A percentile compares a stretch with the other conserved stretches of the same genome.
Conservation (phyloP, 2,888 invertebrate species). For the Entomobrya multifasciata region DNA sequence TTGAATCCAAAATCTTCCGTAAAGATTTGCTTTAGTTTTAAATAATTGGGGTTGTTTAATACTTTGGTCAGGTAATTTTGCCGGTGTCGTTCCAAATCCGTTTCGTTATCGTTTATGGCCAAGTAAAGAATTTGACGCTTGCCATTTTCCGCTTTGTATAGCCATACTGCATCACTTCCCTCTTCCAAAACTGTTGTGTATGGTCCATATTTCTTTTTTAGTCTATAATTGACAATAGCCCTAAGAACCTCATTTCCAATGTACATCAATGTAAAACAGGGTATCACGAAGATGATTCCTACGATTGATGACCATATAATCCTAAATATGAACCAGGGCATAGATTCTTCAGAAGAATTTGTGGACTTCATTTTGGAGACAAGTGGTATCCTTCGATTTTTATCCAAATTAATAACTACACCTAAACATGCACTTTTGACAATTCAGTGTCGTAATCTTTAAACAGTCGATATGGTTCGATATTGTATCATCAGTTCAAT, state of each 20-base stretch:
- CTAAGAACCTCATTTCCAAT: slow-evolving; percentile 48
- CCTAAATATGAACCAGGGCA: slow-evolving; percentile 35
- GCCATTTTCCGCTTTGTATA: slow-evolving; percentile 61
- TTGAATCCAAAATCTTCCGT: slow-evolving; percentile 68
- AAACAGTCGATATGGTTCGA: too few relatives aligned
- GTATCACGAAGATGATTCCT: slow-evolving; percentile 44
- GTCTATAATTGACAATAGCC: slow-evolving; percentile 35
- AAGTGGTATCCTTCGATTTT: too few relatives aligned
- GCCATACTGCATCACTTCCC: slow-evolving; percentile 56
- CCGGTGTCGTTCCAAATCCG: slow-evolving; percentile 69
- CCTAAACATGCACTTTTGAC: too few relatives aligned
- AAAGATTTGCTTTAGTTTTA: slow-evolving; percentile 75
- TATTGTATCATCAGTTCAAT: too few relatives aligned
- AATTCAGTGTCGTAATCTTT: too few relatives aligned
- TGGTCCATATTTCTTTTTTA: slow-evolving; percentile 46
- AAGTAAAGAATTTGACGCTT: slow-evolving; percentile 65
- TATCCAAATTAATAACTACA: too few relatives aligned
- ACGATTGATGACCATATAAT: slow-evolving; percentile 40
- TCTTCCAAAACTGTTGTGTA: slow-evolving; percentile 49
- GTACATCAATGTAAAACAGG: slow-evolving; percentile 28
- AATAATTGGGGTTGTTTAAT: slow-evolving; percentile 63
- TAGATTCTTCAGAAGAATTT: slow-evolving; percentile 47
- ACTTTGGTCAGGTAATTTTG: slow-evolving; percentile 69
- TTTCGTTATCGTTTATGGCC: slow-evolving; percentile 66
- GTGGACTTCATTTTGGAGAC: slow-evolving; percentile 60